Evolutionary conservation across 2,113 vertebrate species (phyloP).

Genomic region (Hirundichthys speculiger): DNA sequence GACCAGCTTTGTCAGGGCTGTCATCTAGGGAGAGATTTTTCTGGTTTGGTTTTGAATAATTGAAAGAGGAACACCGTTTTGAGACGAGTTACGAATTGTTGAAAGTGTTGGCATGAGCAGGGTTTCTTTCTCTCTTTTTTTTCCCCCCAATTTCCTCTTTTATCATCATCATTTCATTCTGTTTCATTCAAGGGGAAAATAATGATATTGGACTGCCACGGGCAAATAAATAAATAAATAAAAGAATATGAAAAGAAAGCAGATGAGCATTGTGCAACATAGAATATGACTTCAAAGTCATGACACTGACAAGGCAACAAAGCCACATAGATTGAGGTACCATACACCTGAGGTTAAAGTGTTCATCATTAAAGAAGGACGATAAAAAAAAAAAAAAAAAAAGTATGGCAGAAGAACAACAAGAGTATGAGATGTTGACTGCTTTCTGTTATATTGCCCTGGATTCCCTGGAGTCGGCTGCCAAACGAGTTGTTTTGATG

Average conservation of each 20-base stretch:
- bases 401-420: conserved; percentile 42
- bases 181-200: conserved; percentile 44
- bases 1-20: conserved; percentile 75
- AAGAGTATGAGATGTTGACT: conserved; percentile 60
- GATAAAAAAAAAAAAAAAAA: conserved; percentile 50
- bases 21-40: conserved; percentile 65
- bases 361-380: conserved; percentile 64
- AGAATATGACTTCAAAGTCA: conserved; percentile 72
- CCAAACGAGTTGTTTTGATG: conserved; percentile 65
- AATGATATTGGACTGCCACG: conserved; percentile 63
- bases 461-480: conserved; percentile 62
- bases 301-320: conserved; percentile 70
- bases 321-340: conserved; percentile 63
- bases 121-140: conserved; percentile 17
- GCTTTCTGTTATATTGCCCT: conserved; percentile 64
- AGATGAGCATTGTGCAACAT: conserved; percentile 53
- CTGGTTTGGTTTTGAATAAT: conserved; percentile 74
- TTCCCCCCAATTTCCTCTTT: conserved; percentile 28
- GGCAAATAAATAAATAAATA: conserved; percentile 57
- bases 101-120: conserved; percentile 33
- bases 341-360: conserved; percentile 64
- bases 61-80: conserved; percentile 78
- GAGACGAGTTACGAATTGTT: conserved; percentile 44
- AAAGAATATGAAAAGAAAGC: conserved; percentile 41
- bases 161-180: conserved; percentile 42